Base-by-base conservation (phyloP, 2,888 invertebrate species). In the Diarsia mendica region DNA sequence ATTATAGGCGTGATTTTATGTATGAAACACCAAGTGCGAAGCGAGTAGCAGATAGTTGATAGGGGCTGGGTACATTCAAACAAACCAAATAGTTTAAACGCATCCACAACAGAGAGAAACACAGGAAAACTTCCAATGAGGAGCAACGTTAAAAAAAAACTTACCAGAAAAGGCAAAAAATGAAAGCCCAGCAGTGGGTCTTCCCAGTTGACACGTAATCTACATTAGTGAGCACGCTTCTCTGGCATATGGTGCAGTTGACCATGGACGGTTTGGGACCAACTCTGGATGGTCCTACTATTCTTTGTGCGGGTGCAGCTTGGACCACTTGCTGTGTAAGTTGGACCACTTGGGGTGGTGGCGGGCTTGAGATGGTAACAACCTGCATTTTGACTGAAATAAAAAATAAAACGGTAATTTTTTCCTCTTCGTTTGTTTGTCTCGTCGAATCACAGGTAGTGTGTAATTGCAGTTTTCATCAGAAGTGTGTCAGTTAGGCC, bases 221-320 rank as follows among this genome's bases (percentile, higher is more conserved):
- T 20, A 65, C 65, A 28, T 65, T 49, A 11, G 65, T 65, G 48
- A 65, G 48, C 48, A 65, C 65, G 20, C 28, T 48, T 65, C 48
- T 65, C 28, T 48, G 11, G 48, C 65, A 65, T 8, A 23, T 13
- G 13, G 28, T 1, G 20, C 65, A 65, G 28, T 11, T 65, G 48
- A 49, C 18, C 48, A 65, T 18, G 28, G 65, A 65, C 3, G 65
- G 65, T 11, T 49, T 20, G 28, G 48, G 65, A 3, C 65, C 65
- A 28, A 65, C 65, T 48, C 48, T 48, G 13, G 11, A 20, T 48
- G 20, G 28, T 20, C 3, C 65, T 28, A 28, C 23, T 28, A 65
- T 11, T 20, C 18, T 28, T 18, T 28, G 48, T 9, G 18, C 10
- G 8, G 48, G 28, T 28, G 48, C 23, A 48, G 48, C 44, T 44